A percentile compares a stretch with the other conserved stretches of the same genome.
phyloP scores from a whole-genome alignment of 2,797 vertebrate genomes.

The Enteromius unitaeniatus region DNA sequence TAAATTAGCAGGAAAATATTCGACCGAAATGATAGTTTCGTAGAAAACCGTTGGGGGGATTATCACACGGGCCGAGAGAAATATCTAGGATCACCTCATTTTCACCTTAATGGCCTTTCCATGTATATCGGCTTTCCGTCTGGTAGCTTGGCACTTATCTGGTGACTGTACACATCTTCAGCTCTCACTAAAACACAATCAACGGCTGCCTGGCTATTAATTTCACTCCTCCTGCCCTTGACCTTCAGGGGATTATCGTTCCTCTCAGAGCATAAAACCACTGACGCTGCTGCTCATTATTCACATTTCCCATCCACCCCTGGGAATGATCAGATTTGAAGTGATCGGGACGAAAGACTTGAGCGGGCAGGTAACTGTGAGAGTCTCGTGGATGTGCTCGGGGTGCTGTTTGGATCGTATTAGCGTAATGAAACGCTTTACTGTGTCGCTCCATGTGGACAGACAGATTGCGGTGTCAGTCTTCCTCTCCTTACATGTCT shows the following conservation, averaged over 20 bases:
- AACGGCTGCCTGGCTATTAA: slow-evolving; percentile 67
- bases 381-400: slow-evolving; percentile 46
- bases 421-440: slow-evolving; percentile 39
- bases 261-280: slow-evolving; percentile 77
- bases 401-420: slow-evolving; percentile 3
- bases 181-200: slow-evolving; percentile 65
- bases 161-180: slow-evolving; percentile 43
- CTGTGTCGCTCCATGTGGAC: slow-evolving; percentile 18
- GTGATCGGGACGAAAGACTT: slow-evolving; percentile 74
- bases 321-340: slow-evolving; percentile 66
- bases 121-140: slow-evolving; percentile 41
- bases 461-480: slow-evolving; percentile 26
- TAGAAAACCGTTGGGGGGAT: slow-evolving; percentile 1
- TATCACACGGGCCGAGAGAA: neutral
- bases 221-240: slow-evolving; percentile 75
- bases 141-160: slow-evolving; percentile 30
- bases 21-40: neutral
- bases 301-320: slow-evolving; percentile 70
- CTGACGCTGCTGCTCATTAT: slow-evolving; percentile 73
- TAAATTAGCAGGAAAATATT: neutral
- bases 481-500: slow-evolving; percentile 56
- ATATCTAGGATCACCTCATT: slow-evolving; percentile 24
- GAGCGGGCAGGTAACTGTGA: slow-evolving; percentile 57
- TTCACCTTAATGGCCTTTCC: slow-evolving; percentile 42
- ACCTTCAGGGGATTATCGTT: slow-evolving; percentile 80